phyloP scores from a whole-genome alignment of 2,888 invertebrate species.

The Acrocera orbiculus region DNA sequence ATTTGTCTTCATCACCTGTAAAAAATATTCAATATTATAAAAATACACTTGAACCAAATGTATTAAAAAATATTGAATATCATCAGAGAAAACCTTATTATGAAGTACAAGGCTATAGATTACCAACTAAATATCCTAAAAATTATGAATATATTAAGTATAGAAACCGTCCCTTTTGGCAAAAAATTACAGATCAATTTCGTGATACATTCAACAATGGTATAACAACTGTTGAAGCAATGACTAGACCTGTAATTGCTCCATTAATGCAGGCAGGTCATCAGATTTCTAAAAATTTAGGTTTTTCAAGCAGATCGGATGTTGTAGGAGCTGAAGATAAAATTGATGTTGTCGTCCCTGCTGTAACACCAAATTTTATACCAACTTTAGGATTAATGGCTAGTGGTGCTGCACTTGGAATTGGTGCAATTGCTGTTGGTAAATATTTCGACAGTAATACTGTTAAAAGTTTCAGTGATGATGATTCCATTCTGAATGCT shows the following conservation, averaged over 20 bases:
- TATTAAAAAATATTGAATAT: too few relatives aligned
- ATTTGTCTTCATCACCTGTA: conserved; percentile 21
- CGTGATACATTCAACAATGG: conserved; percentile 54
- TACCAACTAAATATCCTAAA: conserved; percentile 38
- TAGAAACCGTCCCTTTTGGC: conserved; percentile 53
- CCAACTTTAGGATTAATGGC: conserved; percentile 63
- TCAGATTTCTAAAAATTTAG: conserved; percentile 60
- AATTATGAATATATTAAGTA: conserved; percentile 43
- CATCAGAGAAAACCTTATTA: conserved; percentile 7
- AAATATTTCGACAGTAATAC: conserved; percentile 48
- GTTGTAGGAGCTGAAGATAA: conserved; percentile 40
- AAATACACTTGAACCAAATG: too few relatives aligned
- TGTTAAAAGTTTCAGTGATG: conserved; percentile 5
- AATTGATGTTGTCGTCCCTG: conserved; percentile 38
- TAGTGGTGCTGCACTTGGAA: conserved; percentile 63
- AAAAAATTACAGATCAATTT: conserved; percentile 52
- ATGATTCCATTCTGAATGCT: conserved; percentile 31
- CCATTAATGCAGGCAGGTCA: conserved; percentile 63
- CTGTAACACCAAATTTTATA: conserved; percentile 39
- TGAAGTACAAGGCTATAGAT: conserved; percentile 30
- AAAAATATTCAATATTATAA: conserved; percentile 15
- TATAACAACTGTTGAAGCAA: conserved; percentile 45
- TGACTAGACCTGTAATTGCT: conserved; percentile 37
- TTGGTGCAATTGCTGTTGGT: conserved; percentile 66
- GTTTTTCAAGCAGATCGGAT: conserved; percentile 36